Conservation (phyloP, 2,797 vertebrate genomes). For the Acanthurus tractus region DNA sequence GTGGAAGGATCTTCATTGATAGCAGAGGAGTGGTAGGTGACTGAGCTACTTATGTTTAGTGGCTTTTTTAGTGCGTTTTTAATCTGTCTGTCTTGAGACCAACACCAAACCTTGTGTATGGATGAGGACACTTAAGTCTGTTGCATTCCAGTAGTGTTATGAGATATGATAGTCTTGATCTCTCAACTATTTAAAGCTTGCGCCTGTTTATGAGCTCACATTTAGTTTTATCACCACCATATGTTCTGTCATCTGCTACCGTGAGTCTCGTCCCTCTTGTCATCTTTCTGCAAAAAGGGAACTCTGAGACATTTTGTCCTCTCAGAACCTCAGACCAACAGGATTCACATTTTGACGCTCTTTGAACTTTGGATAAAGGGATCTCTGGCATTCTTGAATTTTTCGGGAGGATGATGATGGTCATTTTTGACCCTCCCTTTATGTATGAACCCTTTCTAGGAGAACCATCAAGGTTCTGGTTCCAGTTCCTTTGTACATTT, state of each 20-base stretch:
- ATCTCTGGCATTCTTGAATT: conserved; percentile 65
- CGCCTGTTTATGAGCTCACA: conserved; percentile 34
- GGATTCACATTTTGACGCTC: conserved; percentile 39
- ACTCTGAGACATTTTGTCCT: conserved; percentile 16
- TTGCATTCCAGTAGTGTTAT: conserved; percentile 7
- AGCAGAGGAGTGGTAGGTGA: conserved; percentile 22
- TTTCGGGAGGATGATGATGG: conserved; percentile 9
- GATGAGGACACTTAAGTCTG: conserved; percentile 28
- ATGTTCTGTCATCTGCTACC: conserved; percentile 20
- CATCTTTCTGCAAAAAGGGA: conserved; percentile 59
- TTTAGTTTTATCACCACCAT: conserved; percentile 42
- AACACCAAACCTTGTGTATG: conserved; percentile 34
- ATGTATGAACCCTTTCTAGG: conserved; percentile 39
- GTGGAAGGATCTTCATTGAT: conserved; percentile 18
- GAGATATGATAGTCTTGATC: conserved; percentile 22
- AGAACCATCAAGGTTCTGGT: conserved; percentile 30
- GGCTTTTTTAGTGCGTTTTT: neutral
- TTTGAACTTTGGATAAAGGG: conserved; percentile 62
- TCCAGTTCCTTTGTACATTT: conserved; percentile 46
- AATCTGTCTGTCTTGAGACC: conserved; percentile 25
- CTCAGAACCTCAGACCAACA: conserved; percentile 49
- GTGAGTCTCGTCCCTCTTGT: conserved; percentile 14
- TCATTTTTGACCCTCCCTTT: conserved; percentile 36
- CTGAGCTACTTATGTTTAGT: conserved; percentile 13
- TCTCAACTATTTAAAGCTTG: conserved; percentile 32